Base-by-base conservation (phyloP, 53 echinoderm and acorn worm species). In the Astropecten irregularis region DNA sequence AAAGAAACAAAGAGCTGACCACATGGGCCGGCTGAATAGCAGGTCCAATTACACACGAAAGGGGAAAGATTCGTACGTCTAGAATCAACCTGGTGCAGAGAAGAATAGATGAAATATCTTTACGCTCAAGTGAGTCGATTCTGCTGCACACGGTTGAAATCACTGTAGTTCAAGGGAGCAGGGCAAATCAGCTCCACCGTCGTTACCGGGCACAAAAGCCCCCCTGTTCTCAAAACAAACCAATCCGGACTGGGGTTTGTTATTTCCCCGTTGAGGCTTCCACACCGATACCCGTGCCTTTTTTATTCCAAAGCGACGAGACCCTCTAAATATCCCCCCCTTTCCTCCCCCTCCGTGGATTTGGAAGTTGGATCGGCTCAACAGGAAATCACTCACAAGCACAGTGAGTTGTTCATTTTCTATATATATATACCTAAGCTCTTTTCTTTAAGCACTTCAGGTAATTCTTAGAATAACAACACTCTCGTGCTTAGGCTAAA, bases 11-110 rank as follows among this genome's bases (percentile, higher is more conserved):
- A 92, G 87, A 54, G 82, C 71, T 90, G 89, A 89, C 92, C 91
- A 90, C 94, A 91, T 94, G 96, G 96, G 91, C 87, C 77, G 96
- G 93, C 89, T 91, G 93, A 94, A 87, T 90, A 92, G 87, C 84
- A 83, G 90, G 81, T 69, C 86, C 86, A 85, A 85, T 85, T 85
- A 85, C 86, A 66, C 86, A 66, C 65, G 66, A 85, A 85, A 85
- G 66, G 66, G 66, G 53, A 73, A 76, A 53, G 40, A 74, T 74
- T 53, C 66, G 86, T 74, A 53, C 30, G 62, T 48, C 65, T 34
- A 49, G 86, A 85, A 76, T 85, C 84, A 84, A 71, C 57, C 69
- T 57, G 21, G 34, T 15, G 70, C 4, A 28, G 28, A 46, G 85
- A 79, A 79, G 79, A 79, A 79, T 61, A 62, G 79, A 62, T 72